These are phyloP conservation scores for Pollimyrus isidori DNA, from an alignment of 2,113 vertebrate species.

Conservation along the genomic window DNA sequence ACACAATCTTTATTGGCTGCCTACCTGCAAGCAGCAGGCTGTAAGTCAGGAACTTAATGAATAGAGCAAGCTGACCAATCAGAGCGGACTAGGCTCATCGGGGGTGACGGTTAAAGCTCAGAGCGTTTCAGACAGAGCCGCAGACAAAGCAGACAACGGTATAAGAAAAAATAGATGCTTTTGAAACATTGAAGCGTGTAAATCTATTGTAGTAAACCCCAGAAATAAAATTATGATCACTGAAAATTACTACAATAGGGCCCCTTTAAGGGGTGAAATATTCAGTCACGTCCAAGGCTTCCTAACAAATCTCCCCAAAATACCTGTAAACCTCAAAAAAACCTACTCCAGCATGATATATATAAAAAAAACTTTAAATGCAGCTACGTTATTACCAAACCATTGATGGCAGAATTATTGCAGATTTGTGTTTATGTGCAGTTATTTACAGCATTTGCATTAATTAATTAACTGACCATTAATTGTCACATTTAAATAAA, in stretches of 20 bases:
- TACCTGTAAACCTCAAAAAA: background rate
- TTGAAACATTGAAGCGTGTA: background rate
- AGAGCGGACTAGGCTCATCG: background rate
- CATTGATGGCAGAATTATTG: background rate
- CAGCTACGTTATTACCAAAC: background rate
- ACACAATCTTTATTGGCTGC: background rate
- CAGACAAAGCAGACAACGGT: background rate
- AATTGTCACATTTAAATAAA: background rate
- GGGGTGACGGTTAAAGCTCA: background rate
- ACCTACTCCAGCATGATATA: background rate
- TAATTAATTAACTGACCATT: background rate
- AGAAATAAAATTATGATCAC: background rate
- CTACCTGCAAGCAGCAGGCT: background rate
- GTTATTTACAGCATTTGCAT: background rate
- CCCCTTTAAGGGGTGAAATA: background rate
- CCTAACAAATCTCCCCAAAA: background rate
- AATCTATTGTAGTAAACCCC: background rate
- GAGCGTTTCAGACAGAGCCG: background rate
- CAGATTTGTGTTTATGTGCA: background rate
- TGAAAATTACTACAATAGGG: background rate
- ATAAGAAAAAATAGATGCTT: background rate
- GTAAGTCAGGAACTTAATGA: background rate
- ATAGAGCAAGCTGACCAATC: background rate
- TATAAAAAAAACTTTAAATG: background rate
- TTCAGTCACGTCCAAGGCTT: background rate